Base-by-base conservation (phyloP, 2,888 invertebrate species). In the Acleris sparsana region DNA sequence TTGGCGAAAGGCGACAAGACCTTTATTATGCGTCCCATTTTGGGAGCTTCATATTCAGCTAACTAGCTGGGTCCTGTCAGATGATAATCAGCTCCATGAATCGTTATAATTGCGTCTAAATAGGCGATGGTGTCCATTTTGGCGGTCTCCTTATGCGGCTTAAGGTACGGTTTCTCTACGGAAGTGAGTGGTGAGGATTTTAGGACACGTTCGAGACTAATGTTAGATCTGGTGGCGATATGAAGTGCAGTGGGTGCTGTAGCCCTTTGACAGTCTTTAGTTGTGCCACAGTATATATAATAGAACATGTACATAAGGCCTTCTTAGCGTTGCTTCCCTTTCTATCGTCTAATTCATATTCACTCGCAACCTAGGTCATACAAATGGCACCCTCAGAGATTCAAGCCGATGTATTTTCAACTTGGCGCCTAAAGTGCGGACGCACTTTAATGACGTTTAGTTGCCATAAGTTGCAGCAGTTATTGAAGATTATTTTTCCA, bases 81-180 rank as follows among this genome's bases (percentile, higher is more conserved):
- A 69, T 72, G 73, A 70, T 71, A 70, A 72, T 70, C 68, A 68
- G 70, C 51, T 60, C 74, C 64, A 71, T 80, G 83, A 83, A 86
- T 87, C 79, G 78, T 77, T 76, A 75, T 85, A 83, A 87, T 86
- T 87, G 84, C 76, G 73, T 63, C 75, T 72, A 74, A 73, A 76
- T 74, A 76, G 77, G 77, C 75, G 74, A 75, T 72, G 67, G 71
- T 71, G 61, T 70, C 74, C 70, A 71, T 76, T 85, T 84, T 82
- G 85, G 82, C 62, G 70, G 75, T 69, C 72, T 65, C 85, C 84
- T 77, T 83, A 71, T 74, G 71, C 61, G 76, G 71, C 25, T 53
- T 63, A 67, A 57, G 69, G 63, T 48, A 20, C 51, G 55, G 16
- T 55, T 55, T 18, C 55, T 39, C 33, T 33, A 18, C 18, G 39